Evolutionary conservation across 1,140 invertebrate species (phyloP), one percentile per base, ranked within the genome.

Genomic region (Drosophila oshimai): DNA sequence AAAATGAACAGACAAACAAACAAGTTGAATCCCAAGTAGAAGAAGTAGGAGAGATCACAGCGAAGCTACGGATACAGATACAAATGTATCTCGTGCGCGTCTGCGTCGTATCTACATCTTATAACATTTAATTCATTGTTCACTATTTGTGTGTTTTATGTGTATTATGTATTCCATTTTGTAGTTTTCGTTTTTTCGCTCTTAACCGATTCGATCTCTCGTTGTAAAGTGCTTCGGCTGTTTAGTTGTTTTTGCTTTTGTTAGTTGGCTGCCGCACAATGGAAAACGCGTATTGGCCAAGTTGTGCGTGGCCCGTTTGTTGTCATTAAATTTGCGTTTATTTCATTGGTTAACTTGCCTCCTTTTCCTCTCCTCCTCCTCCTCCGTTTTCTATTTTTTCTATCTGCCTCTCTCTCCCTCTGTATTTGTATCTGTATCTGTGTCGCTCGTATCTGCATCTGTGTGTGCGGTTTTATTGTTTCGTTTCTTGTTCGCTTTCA

Each of bases 281-380:
- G 80, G 79, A 72, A 64, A 58, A 79, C 74, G 74, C 79, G 79
- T 86, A 86, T 86, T 86, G 81, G 80, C 80, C 80, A 81, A 86
- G 67, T 87, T 73, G 81, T 53, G 67, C 47, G 62, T 60, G 69
- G 75, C 73, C 75, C 72, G 68, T 46, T 88, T 77, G 62, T 81
- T 88, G 83, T 87, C 83, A 87, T 88, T 87, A 83, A 87, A 87
- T 87, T 88, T 87, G 81, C 77, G 77, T 87, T 87, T 77, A 74
- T 87, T 87, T 87, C 81, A 87, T 87, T 87, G 81, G 81, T 81
- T 88, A 87, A 86, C 80, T 87, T 68, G 71, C 81, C 80, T 84
- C 65, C 71, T 53, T 65, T 62, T 60, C 51, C 34, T 34, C 55
- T 47, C 34, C 33, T 36, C 33, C 51, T 31, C 31, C 55, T 47